Evolutionary conservation across 2,888 invertebrate species (phyloP).

Genomic region (Alitta virens): DNA sequence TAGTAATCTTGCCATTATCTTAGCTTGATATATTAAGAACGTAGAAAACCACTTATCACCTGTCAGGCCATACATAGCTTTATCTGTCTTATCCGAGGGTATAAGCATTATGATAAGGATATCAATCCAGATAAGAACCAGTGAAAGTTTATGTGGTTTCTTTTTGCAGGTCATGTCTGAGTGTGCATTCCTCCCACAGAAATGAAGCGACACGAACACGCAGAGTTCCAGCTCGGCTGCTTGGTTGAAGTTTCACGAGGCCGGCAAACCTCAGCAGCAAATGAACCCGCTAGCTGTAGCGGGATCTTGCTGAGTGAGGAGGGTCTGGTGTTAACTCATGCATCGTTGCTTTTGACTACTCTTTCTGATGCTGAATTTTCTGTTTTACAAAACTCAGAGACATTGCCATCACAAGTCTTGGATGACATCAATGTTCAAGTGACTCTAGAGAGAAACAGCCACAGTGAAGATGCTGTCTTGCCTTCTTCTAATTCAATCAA

Average conservation of each 20-base stretch:
- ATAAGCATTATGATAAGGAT: no score
- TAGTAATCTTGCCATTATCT: no score
- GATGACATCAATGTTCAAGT: not conserved
- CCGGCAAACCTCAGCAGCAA: not conserved
- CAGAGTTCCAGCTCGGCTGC: not conserved
- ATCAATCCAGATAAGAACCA: no score
- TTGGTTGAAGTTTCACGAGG: not conserved
- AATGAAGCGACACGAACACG: no score
- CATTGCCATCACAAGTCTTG: not conserved
- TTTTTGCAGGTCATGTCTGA: no score
- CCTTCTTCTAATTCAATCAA: not conserved
- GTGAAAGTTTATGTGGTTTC: no score
- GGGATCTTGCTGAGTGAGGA: slow-evolving; percentile 17
- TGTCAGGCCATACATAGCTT: no score
- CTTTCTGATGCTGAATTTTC: slow-evolving; percentile 5
- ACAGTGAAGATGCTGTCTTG: no score
- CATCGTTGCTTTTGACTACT: slow-evolving; percentile 14
- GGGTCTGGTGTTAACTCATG: slow-evolving; percentile 21
- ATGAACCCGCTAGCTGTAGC: slow-evolving; percentile 18
- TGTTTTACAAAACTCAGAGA: not conserved
- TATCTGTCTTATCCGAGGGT: no score
- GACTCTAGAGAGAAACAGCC: not conserved
- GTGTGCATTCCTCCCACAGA: no score
- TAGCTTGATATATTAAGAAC: no score
- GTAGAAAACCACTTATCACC: no score